Percentiles rank a stretch among this genome's conserved stretches.
Conservation (phyloP, 64 coral and sea anemone genomes). For the Actinia tenebrosa region DNA sequence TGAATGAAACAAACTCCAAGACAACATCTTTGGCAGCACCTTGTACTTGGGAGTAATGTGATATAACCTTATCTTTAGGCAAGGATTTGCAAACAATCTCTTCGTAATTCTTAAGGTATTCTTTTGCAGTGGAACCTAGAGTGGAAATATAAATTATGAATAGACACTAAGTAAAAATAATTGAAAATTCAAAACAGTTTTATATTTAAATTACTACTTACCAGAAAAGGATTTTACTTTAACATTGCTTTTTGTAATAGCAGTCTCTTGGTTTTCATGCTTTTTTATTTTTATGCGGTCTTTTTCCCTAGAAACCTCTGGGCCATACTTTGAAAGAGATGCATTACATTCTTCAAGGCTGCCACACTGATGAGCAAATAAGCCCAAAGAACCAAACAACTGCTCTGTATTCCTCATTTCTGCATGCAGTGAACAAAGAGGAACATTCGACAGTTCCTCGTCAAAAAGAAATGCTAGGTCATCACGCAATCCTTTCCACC, state of each 20-base stretch:
- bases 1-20: background rate
- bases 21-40: background rate
- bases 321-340: background rate
- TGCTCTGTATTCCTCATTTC: constrained; percentile 14
- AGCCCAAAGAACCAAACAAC: background rate
- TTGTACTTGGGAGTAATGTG: background rate
- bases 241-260: background rate
- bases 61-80: background rate
- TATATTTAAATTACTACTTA: background rate
- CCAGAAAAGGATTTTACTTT: constrained; percentile 11
- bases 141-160: no score
- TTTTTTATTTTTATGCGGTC: background rate
- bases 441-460: background rate
- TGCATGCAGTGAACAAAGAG: constrained; percentile 4
- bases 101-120: background rate
- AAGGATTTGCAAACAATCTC: constrained; percentile 4
- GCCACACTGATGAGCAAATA: background rate
- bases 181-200: no score
- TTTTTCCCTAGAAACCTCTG: background rate
- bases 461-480: background rate
- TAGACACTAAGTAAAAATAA: no score
- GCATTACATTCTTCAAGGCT: background rate
- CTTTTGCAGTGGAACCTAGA: background rate
- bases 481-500: background rate
- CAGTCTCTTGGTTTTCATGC: background rate